Conservation (phyloP, 92 coral and sea anemone genomes). For the Scolanthus callimorphus region DNA sequence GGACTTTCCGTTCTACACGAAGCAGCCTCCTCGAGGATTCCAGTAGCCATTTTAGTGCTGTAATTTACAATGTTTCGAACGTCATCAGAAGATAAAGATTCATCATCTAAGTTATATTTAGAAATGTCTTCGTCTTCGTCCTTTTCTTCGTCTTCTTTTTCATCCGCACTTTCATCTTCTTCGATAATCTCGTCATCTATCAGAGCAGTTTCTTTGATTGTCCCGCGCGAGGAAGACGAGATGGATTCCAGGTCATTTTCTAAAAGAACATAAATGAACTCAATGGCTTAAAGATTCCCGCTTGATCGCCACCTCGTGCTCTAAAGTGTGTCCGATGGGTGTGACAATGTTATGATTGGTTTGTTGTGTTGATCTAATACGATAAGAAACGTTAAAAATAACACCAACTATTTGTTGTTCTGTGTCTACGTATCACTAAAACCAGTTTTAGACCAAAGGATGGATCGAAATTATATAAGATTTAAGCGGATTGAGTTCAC, state of each 20-base stretch:
- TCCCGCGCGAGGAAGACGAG: conserved; percentile 47
- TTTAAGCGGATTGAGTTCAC: too few relatives aligned
- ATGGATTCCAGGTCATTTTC: conserved; percentile 69
- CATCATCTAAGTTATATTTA: conserved; percentile 15
- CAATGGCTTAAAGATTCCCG: too few relatives aligned
- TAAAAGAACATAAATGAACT: conserved; percentile 9
- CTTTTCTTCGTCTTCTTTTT: conserved; percentile 10
- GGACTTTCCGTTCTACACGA: conserved; percentile 32
- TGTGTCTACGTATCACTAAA: too few relatives aligned
- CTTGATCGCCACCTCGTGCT: too few relatives aligned
- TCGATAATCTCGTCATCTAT: conserved; percentile 64
- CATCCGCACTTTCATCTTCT: too few relatives aligned
- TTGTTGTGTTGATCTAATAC: too few relatives aligned
- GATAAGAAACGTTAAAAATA: too few relatives aligned
- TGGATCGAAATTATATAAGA: too few relatives aligned
- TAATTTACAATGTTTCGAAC: conserved; percentile 46
- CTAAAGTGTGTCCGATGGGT: too few relatives aligned
- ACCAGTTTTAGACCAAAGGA: too few relatives aligned
- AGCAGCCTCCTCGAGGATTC: conserved; percentile 52
- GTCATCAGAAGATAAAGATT: conserved; percentile 43
- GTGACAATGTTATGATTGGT: too few relatives aligned
- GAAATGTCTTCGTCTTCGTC: conserved; percentile 24
- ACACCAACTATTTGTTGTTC: too few relatives aligned
- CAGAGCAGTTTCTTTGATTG: conserved; percentile 71
- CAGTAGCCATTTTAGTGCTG: conserved; percentile 57